A percentile compares a stretch with the other conserved stretches of the same genome.
Evolutionary conservation across 2,113 vertebrate genomes (phyloP).

Genomic region (Prunella himalayana): DNA sequence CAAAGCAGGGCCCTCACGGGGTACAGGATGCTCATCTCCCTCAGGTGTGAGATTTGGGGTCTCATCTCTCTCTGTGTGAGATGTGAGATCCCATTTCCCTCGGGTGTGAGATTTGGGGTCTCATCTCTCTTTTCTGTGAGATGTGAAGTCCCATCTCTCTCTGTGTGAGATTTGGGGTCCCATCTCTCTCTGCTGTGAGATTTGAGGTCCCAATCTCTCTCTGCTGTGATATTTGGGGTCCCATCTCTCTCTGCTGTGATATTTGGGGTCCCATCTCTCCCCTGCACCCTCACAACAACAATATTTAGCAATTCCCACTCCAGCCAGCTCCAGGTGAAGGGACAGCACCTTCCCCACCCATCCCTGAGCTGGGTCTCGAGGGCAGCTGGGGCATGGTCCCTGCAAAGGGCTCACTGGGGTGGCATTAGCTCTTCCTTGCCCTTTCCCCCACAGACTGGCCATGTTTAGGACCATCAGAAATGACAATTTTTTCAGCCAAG

Average conservation of each 20-base stretch:
- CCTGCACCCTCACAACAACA: neutral
- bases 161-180: rapidly evolving
- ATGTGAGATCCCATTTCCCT: neutral
- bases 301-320: neutral
- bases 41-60: neutral
- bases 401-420: neutral
- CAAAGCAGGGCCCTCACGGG: neutral
- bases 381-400: neutral
- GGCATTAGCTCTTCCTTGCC: rapidly evolving
- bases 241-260: no score
- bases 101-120: rapidly evolving
- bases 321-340: neutral
- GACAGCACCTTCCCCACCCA: neutral
- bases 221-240: neutral
- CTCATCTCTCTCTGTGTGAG: no score
- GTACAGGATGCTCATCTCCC: neutral
- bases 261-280: neutral
- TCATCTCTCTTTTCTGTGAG: neutral
- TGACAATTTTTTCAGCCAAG: neutral
- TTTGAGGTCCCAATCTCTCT: neutral
- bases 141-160: neutral
- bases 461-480: neutral
- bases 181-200: neutral
- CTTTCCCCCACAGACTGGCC: neutral
- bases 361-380: rapidly evolving